Conservation (phyloP, 1,140 invertebrate species). For the Lerema accius region DNA sequence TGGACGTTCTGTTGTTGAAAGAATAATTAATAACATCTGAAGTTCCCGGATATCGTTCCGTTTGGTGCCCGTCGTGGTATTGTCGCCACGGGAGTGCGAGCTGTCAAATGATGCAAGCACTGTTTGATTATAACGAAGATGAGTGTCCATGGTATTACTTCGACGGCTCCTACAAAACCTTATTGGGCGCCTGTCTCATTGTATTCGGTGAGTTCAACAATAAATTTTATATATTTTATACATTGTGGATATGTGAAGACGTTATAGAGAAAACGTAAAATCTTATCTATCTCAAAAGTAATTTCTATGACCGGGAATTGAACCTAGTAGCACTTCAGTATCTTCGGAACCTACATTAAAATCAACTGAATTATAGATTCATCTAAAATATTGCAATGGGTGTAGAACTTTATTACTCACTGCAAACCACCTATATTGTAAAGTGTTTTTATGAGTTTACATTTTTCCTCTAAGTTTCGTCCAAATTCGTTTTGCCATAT, state of each 20-base stretch:
- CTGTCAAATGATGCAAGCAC: slow-evolving; percentile 59
- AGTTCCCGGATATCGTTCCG: slow-evolving; percentile 19
- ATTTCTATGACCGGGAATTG: no score
- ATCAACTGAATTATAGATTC: no score
- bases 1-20: slow-evolving; percentile 58
- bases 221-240: no score
- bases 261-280: no score
- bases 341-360: no score
- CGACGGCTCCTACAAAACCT: slow-evolving; percentile 79
- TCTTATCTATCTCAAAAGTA: no score
- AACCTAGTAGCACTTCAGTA: no score
- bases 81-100: slow-evolving; percentile 34
- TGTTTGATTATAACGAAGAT: slow-evolving; percentile 69
- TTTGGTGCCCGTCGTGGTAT: slow-evolving; percentile 58
- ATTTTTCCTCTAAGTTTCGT: not conserved
- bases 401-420: no score
- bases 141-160: slow-evolving; percentile 82
- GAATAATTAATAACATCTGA: slow-evolving; percentile 38
- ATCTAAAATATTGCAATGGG: no score
- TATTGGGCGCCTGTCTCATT: slow-evolving; percentile 78
- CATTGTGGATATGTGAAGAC: no score
- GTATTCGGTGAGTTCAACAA: slow-evolving; percentile 78
- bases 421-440: no score
- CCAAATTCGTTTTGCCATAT: not conserved
- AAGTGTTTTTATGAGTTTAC: no score